Percentiles rank a stretch among this genome's conserved stretches.
Conservation (phyloP, 2,888 invertebrate species). For the Aphelenchoides bicaudatus region DNA sequence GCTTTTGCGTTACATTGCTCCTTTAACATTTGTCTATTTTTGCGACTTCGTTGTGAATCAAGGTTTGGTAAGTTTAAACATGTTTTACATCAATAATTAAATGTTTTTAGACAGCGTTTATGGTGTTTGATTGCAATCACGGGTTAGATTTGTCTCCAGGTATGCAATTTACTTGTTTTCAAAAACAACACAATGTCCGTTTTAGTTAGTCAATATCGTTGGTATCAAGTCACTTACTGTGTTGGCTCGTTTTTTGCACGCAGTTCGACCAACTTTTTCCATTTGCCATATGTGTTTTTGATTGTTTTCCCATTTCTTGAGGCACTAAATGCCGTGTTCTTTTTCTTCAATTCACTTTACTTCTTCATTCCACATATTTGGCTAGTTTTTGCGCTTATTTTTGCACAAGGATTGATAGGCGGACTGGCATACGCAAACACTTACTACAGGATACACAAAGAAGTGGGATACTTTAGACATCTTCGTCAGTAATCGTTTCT, state of each 20-base stretch:
- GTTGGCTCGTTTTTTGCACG: constrained; percentile 78
- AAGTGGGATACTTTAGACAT: constrained; percentile 63
- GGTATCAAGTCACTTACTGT: constrained; percentile 68
- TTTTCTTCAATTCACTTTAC: constrained; percentile 69
- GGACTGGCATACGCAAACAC: constrained; percentile 78
- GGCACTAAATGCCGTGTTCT: constrained; percentile 69
- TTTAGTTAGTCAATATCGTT: too few species aligned
- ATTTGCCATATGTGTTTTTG: constrained; percentile 65
- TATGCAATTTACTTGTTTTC: constrained; percentile 22
- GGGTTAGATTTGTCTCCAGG: constrained; percentile 45
- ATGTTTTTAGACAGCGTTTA: constrained; percentile 47
- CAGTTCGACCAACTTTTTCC: constrained; percentile 74
- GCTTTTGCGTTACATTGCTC: constrained; percentile 10
- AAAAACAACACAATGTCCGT: too few species aligned
- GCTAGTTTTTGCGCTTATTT: constrained; percentile 67
- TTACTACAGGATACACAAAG: constrained; percentile 72
- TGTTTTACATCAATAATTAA: background rate
- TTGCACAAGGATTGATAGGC: constrained; percentile 75
- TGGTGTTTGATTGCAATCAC: constrained; percentile 53
- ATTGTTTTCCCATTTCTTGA: constrained; percentile 56
- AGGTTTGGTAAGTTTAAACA: constrained; percentile 48
- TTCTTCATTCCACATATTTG: constrained; percentile 70
- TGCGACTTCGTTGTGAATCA: constrained; percentile 70
- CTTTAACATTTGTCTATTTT: constrained; percentile 72
- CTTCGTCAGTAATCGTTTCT: background rate